Evolutionary conservation across 2,888 invertebrate genomes (phyloP).

Genomic region (Cyrtodaria siliqua): DNA sequence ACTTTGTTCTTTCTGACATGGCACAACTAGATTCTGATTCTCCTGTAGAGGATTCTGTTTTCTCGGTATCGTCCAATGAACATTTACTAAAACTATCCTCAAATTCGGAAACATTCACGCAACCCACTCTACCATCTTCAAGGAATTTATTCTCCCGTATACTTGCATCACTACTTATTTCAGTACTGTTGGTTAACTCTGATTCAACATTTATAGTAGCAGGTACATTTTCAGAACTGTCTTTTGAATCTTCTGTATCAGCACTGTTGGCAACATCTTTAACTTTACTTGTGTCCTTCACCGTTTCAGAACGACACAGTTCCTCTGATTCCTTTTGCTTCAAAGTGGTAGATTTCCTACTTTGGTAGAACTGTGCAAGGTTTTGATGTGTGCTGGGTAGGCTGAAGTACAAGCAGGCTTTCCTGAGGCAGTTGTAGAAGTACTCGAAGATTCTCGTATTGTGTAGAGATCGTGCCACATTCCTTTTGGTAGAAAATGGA

Average conservation of each 20-base stretch:
- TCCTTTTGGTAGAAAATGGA: constrained; percentile 86
- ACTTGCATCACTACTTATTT: constrained; percentile 34
- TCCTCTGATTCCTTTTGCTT: not conserved
- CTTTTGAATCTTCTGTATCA: not conserved
- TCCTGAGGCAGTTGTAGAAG: constrained; percentile 86
- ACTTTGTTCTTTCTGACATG: too few relatives aligned
- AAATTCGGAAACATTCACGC: constrained; percentile 9
- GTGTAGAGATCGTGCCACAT: constrained; percentile 86
- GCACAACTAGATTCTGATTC: not conserved
- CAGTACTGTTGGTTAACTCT: constrained; percentile 15
- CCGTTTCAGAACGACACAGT: not conserved
- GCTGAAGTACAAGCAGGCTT: constrained; percentile 87
- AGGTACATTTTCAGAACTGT: not conserved
- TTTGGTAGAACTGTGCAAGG: constrained; percentile 9
- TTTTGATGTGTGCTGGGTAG: constrained; percentile 69
- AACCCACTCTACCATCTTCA: constrained; percentile 10
- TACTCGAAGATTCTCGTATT: constrained; percentile 86
- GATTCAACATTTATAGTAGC: constrained; percentile 2
- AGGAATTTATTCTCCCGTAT: constrained; percentile 44
- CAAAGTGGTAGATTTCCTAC: constrained; percentile 11
- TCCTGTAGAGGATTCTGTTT: not conserved
- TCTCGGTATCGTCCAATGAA: not conserved
- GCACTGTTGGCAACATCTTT: not conserved
- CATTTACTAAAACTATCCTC: constrained; percentile 14
- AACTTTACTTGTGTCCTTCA: not conserved